Evolutionary conservation across 1,140 invertebrate species (phyloP).

Genomic region (Camponotus pennsylvanicus): DNA sequence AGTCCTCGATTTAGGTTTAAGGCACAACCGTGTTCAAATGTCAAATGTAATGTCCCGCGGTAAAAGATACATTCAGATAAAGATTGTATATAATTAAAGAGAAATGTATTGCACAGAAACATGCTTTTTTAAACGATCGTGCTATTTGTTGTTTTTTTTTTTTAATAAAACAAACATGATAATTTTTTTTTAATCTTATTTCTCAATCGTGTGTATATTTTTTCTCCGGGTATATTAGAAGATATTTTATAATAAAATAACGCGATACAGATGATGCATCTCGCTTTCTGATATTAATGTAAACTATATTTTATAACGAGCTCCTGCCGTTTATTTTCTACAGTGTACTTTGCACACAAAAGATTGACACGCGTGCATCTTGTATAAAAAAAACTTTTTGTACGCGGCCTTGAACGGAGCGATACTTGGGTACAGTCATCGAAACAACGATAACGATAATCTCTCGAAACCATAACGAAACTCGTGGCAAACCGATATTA

Average conservation of each 20-base stretch:
- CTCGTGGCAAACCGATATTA: conserved; percentile 59
- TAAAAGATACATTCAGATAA: background rate
- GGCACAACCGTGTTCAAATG: background rate
- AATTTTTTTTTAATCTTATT: background rate
- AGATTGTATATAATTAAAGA: conserved; percentile 1
- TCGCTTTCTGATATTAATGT: background rate
- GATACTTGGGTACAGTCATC: conserved; percentile 62
- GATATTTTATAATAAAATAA: background rate
- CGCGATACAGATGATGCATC: background rate
- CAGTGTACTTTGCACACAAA: conserved; percentile 31
- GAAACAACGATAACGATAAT: conserved; percentile 61
- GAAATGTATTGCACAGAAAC: too few relatives aligned
- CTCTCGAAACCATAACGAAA: conserved; percentile 60
- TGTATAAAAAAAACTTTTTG: conserved; percentile 60
- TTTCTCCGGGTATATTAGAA: background rate
- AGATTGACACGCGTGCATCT: conserved; percentile 54
- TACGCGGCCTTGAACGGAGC: conserved; percentile 48
- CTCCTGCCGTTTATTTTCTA: background rate
- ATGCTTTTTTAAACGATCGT: background rate
- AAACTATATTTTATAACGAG: conserved; percentile 24
- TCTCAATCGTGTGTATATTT: background rate
- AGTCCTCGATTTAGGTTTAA: background rate
- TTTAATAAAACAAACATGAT: background rate
- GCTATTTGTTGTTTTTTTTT: background rate
- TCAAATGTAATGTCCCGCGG: conserved; percentile 5